These are phyloP conservation scores for Chesias legatella DNA, from an alignment of 2,888 invertebrate species.

Conservation along the genomic window DNA sequence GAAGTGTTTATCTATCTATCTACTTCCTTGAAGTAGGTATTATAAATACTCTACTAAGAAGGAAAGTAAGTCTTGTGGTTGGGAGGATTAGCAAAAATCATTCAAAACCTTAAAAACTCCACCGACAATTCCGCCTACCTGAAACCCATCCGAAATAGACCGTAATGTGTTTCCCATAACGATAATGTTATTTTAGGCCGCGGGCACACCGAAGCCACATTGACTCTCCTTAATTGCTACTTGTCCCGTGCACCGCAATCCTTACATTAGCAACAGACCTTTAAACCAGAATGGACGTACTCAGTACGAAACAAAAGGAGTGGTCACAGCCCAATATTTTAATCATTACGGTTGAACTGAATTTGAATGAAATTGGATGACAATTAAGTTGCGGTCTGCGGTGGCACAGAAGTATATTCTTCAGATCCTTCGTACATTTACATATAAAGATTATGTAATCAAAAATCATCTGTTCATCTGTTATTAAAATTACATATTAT, in stretches of 20 bases:
- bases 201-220: slow-evolving; percentile 29
- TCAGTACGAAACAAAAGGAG: slow-evolving; percentile 3
- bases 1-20: too few species aligned
- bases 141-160: slow-evolving; percentile 17
- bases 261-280: slow-evolving; percentile 24
- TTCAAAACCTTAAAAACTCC: neutral
- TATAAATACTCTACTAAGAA: too few species aligned
- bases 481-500: too few species aligned
- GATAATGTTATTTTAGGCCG: slow-evolving; percentile 36
- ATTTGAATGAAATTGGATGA: too few species aligned
- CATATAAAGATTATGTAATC: too few species aligned
- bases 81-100: neutral
- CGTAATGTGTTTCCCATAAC: slow-evolving; percentile 33
- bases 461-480: too few species aligned
- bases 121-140: slow-evolving; percentile 7
- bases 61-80: neutral
- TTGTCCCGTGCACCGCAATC: slow-evolving; percentile 18
- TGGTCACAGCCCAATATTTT: too few species aligned
- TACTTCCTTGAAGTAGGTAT: too few species aligned
- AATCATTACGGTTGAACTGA: too few species aligned
- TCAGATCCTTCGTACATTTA: too few species aligned
- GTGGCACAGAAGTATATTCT: too few species aligned
- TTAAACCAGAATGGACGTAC: neutral
- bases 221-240: slow-evolving; percentile 21
- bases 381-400: too few species aligned